Evolutionary conservation across 2,113 vertebrate species (phyloP), one percentile per base, ranked within the genome.

Genomic region (Hemiprocne comata): DNA sequence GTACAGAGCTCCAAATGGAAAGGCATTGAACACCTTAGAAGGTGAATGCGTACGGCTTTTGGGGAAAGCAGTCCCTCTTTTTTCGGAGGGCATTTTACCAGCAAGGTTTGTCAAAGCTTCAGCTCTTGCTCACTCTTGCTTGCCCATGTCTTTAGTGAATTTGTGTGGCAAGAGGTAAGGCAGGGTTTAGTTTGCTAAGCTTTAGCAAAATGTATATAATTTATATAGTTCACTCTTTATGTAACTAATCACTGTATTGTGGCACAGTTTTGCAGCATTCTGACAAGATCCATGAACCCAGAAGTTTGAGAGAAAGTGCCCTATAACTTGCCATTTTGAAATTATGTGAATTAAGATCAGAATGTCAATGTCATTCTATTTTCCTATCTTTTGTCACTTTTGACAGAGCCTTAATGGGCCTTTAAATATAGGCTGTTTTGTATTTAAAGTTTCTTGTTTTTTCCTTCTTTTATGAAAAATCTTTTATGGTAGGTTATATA

Each of bases 381-480:
- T 97, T 90, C 65, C 57, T 40, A 0, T 61, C 79, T 87, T 92
- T 53, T 94, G 73, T 95, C 85, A 87, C 28, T 90, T 92, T 72
- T 96, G 92, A 93, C 90, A 62, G 50, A 72, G 58, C 73, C 79
- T 90, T 94, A 83, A 96, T 93, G 65, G 33, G n/a, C 95, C 85
- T 93, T 96, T 89, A 89, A 94, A 88, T 92, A 92, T 62, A 58
- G 69, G 29, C 85, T 84, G 78, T 2, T 96, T 96, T 92, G 71
- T 88, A 87, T 95, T 91, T 89, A 84, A 95, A 93, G 29, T 65
- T 94, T 24, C 71, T 93, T 94, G 82, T 73, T 96, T 97, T 91
- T 84, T 79, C 60, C 66, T 93, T 78, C 77, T 75, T 85, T 83
- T 85, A 69, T 57, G 58, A 72, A 89, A 91, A 92, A 40, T 92